phyloP scores from a whole-genome alignment of 2,113 vertebrate genomes.

The Balaenoptera acutorostrata region DNA sequence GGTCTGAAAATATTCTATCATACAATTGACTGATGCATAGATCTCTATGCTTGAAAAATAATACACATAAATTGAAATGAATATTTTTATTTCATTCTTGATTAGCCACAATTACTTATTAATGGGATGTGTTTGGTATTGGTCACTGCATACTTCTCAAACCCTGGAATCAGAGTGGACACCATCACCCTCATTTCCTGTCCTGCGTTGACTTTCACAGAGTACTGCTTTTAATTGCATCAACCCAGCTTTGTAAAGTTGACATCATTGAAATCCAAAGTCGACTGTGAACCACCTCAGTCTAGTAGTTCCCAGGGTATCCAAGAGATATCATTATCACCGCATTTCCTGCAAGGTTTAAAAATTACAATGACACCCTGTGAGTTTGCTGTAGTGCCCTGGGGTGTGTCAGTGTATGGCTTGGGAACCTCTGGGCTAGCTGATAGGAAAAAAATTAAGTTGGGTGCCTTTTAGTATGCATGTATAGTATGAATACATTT shows the following conservation, averaged over 20 bases:
- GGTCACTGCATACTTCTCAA: neutral
- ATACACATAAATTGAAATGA: neutral
- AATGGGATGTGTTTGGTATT: neutral
- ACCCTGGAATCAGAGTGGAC: neutral
- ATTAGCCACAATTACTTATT: neutral
- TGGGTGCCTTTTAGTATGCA: neutral
- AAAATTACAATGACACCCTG: neutral
- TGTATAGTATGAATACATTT: neutral
- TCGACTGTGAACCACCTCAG: neutral
- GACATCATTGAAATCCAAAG: neutral
- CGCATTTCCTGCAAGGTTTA: neutral
- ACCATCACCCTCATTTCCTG: neutral
- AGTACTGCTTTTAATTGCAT: neutral
- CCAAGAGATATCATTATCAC: neutral
- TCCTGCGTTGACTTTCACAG: neutral
- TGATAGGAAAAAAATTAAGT: neutral
- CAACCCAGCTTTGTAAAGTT: neutral
- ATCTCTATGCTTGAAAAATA: neutral
- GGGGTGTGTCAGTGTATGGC: neutral
- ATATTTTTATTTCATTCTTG: neutral
- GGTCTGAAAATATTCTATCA: neutral
- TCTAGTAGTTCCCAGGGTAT: neutral
- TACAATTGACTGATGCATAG: neutral
- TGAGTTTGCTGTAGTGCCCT: neutral
- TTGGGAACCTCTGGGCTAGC: neutral